phyloP scores from a whole-genome alignment of 1,140 invertebrate genomes.

The Ruditapes philippinarum region DNA sequence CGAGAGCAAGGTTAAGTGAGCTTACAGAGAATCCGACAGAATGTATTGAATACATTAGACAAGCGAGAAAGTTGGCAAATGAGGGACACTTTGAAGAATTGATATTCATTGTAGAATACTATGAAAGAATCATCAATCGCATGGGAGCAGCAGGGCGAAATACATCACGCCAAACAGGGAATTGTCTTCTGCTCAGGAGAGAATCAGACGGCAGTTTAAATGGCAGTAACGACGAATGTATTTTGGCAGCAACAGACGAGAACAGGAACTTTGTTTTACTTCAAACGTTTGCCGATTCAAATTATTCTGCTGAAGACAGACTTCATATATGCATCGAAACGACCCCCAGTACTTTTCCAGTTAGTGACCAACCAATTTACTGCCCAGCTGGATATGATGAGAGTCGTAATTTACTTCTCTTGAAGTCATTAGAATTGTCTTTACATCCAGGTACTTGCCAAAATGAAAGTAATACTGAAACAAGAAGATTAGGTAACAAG shows the following conservation, averaged over 20 bases:
- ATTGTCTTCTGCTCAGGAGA: background rate
- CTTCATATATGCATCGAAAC: background rate
- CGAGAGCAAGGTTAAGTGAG: constrained; percentile 25
- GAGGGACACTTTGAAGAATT: constrained; percentile 36
- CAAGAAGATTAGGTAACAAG: too few species aligned
- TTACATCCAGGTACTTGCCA: background rate
- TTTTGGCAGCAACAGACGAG: background rate
- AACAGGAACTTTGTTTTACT: background rate
- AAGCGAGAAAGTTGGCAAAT: background rate
- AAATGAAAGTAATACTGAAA: background rate
- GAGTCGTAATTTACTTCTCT: background rate
- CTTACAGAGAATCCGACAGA: background rate
- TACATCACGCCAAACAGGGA: background rate
- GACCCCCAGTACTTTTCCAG: too few species aligned
- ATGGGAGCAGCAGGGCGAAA: background rate
- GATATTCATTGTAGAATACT: constrained; percentile 6
- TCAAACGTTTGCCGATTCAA: background rate
- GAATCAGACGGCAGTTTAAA: background rate
- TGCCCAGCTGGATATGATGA: background rate
- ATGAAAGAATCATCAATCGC: background rate
- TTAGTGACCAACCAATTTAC: background rate
- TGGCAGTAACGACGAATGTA: background rate
- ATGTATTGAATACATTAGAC: background rate
- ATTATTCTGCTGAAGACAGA: background rate
- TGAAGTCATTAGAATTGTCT: background rate